A percentile compares a stretch with the other conserved stretches of the same genome.
Conservation (phyloP, 2,888 invertebrate species). For the Trypoxylon attenuatum region DNA sequence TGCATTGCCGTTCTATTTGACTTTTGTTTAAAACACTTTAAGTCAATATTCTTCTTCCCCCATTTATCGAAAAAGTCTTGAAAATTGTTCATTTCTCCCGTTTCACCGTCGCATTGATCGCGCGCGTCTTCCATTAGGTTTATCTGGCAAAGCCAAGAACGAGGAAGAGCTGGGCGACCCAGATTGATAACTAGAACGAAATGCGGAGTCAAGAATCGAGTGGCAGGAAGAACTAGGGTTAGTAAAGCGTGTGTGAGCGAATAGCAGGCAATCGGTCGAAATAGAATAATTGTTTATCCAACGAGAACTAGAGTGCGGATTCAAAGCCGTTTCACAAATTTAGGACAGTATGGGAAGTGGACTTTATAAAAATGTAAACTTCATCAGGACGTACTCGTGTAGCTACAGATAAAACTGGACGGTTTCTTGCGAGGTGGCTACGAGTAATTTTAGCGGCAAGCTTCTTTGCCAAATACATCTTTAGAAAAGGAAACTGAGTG, state of each 20-base stretch:
- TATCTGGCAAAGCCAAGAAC: background rate
- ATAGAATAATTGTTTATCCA: constrained; percentile 45
- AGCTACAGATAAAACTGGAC: too few species aligned
- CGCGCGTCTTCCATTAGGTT: too few species aligned
- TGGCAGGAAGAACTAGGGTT: too few species aligned
- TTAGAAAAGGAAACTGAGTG: background rate
- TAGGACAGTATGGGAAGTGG: background rate
- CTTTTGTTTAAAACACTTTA: too few species aligned
- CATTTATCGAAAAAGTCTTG: too few species aligned
- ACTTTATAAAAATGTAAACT: background rate
- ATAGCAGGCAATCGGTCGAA: constrained; percentile 39
- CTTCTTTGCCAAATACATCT: background rate
- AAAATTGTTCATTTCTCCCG: too few species aligned
- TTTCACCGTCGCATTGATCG: too few species aligned
- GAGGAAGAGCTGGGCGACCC: background rate
- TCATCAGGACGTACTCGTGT: background rate
- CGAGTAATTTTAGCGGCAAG: background rate
- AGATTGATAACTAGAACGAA: background rate
- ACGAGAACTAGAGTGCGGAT: constrained; percentile 19
- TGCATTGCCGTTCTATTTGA: too few species aligned
- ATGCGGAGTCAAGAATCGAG: too few species aligned
- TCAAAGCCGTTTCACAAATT: background rate
- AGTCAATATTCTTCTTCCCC: too few species aligned
- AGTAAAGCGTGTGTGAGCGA: constrained; percentile 26
- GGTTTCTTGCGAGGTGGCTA: too few species aligned